phyloP scores from a whole-genome alignment of 2,113 vertebrate species.

The Gavia stellata region DNA sequence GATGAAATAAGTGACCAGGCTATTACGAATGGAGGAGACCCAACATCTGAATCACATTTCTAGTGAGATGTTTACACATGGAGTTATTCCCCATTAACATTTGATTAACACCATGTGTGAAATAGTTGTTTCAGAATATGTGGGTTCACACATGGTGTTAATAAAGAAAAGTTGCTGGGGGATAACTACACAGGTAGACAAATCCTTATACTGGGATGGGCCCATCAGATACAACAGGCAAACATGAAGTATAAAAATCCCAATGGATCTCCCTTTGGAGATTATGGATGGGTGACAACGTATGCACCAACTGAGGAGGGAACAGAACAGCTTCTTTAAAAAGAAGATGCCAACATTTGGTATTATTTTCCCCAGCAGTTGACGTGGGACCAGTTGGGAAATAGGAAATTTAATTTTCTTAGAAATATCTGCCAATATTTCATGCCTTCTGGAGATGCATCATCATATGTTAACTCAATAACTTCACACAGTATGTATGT shows the following conservation, averaged over 20 bases:
- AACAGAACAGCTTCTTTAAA: not conserved
- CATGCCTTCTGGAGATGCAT: not conserved
- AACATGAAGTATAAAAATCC: not conserved
- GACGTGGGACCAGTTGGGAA: not conserved
- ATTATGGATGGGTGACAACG: not conserved
- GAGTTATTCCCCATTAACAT: not conserved
- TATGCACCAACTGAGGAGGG: not conserved
- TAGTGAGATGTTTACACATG: constrained; percentile 19
- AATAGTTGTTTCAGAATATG: not conserved
- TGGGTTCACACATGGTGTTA: not conserved
- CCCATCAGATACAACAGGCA: not conserved
- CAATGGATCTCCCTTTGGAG: not conserved
- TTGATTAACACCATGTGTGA: not conserved
- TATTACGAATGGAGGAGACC: constrained; percentile 83
- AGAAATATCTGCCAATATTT: not conserved
- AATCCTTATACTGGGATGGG: not conserved
- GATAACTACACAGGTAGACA: not conserved
- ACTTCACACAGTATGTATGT: constrained; percentile 41
- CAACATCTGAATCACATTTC: constrained; percentile 79
- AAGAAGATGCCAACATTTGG: constrained; percentile 1
- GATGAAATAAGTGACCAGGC: constrained; percentile 74
- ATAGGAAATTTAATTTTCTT: not conserved
- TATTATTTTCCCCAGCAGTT: not conserved
- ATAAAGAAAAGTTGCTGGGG: not conserved
- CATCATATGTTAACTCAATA: constrained; percentile 10